Base-by-base conservation (phyloP, 2,797 vertebrate genomes). In the Gastrophryne carolinensis region DNA sequence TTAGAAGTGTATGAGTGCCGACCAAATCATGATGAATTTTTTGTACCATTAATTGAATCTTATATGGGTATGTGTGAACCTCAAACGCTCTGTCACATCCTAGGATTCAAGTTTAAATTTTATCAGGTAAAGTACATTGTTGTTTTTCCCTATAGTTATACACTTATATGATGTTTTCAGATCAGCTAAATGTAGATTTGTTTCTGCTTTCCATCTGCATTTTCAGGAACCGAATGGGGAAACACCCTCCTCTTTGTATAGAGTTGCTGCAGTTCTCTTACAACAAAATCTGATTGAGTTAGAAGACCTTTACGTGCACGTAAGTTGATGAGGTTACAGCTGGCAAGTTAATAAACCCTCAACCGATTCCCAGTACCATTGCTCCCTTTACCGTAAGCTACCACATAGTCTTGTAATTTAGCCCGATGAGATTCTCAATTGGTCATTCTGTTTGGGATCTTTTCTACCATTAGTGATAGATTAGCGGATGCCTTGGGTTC, bases 51-150 rank as follows among this genome's bases (percentile, higher is more conserved):
- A 82, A 96, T 99, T 83, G 96, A 99, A 82, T 98, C 96, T 30
- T 99, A 99, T 80, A 98, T 99, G 98, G 90, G 87, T 79, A 93
- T 92, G 91, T 99, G 98, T 84, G 98, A 99, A 82, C 94, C 93
- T 57, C 95, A 98, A 88, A 99, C 97, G 63, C 93, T 99, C 23
- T 99, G 97, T 89, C 97, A 99, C 91, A 99, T 99, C 83, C 91
- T 99, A 77, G 98, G 97, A 60, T 99, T 99, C 87, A 99, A 99
- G 84, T 99, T 99, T 88, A 98, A 98, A 83, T 99, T 99, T 85
- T 98, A 97, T 83, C 97, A 99, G 95, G 97, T 99, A 85, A 88
- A 80, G 27, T 50, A 53, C 19, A 8, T 6, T 1, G 3, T 23
- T 70, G n/a, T 61, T 5, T 4, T 9, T 32, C 5, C 1, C 29